Evolutionary conservation across 2,113 vertebrate species (phyloP), one percentile per base, ranked within the genome.

Genomic region (Arvicanthis niloticus): DNA sequence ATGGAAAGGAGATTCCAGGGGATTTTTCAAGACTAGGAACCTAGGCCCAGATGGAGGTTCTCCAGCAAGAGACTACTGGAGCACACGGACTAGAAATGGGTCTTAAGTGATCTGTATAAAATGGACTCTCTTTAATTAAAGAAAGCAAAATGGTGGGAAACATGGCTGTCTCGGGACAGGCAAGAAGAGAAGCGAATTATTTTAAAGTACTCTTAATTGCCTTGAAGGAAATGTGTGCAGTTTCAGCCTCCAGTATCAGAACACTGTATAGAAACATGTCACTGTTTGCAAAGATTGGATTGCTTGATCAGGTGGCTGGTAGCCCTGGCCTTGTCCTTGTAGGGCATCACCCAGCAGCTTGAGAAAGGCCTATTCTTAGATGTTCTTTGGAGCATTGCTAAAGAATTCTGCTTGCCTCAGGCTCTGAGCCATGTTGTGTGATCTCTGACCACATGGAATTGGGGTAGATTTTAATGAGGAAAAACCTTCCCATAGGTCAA

Each of bases 271-370:
- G 90, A 81, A 92, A n/a, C 34, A 1, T 17, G 4, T 48, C 7
- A 58, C n/a, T 65, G 7, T 34, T 7, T 29, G 26, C 48, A 7
- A 17, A 17, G n/a, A 34, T 15, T 51, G 1, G 34, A 7, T 0
- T 10, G 8, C 53, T 4, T 16, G 48, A 4, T 5, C 19, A 7
- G 2, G 29, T 7, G 45, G 13, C 1, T 8, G 0, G 4, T 16
- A 53, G 21, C 34, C 60, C 37, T 87, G 60, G 15, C 11, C 37
- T 17, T 8, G n/a, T 37, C 37, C 21, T 4, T 68, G 17, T 51
- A 21, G 65, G 40, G 9, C 67, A 24, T 10, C 12, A 56, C 12
- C 51, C 37, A 3, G 48, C 29, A 13, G 68, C 12, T 78, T 2
- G 3, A 12, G 15, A 45, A 84, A 13, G 29, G 22, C 13, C 0